Evolutionary conservation across 1,140 invertebrate genomes (phyloP).

Genomic region (Drosophila jambulina): DNA sequence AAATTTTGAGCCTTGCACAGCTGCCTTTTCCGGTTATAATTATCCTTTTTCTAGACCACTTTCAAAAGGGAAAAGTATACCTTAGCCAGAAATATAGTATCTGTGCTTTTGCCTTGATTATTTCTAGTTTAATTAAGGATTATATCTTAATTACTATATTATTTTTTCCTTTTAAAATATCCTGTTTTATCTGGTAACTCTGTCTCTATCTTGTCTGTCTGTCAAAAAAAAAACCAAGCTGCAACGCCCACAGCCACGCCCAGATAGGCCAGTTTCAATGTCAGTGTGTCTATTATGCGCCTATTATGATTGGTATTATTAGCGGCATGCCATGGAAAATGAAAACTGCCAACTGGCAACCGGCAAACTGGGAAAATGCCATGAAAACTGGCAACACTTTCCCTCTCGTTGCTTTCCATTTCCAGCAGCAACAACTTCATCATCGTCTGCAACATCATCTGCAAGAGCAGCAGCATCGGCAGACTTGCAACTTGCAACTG

Average conservation of each 20-base stretch:
- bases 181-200: conserved; percentile 16
- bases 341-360: conserved; percentile 71
- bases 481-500: conserved; percentile 30
- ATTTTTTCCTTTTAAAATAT: background rate
- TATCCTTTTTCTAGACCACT: background rate
- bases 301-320: conserved; percentile 80
- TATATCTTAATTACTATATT: background rate
- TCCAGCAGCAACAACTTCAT: conserved; percentile 26
- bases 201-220: conserved; percentile 1
- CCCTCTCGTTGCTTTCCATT: conserved; percentile 44
- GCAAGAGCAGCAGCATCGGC: conserved; percentile 23
- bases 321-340: conserved; percentile 81
- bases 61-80: background rate
- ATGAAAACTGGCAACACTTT: conserved; percentile 46
- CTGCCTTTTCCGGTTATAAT: background rate
- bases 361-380: conserved; percentile 36
- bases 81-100: background rate
- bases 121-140: background rate
- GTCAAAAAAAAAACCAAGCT: background rate
- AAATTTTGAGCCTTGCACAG: conserved; percentile 46
- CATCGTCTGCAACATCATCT: conserved; percentile 15
- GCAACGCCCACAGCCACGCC: conserved; percentile 20
- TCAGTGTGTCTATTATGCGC: conserved; percentile 77
- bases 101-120: background rate
- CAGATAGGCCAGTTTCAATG: conserved; percentile 72